Evolutionary conservation across 1,140 invertebrate species (phyloP).

Genomic region (Patella vulgata): DNA sequence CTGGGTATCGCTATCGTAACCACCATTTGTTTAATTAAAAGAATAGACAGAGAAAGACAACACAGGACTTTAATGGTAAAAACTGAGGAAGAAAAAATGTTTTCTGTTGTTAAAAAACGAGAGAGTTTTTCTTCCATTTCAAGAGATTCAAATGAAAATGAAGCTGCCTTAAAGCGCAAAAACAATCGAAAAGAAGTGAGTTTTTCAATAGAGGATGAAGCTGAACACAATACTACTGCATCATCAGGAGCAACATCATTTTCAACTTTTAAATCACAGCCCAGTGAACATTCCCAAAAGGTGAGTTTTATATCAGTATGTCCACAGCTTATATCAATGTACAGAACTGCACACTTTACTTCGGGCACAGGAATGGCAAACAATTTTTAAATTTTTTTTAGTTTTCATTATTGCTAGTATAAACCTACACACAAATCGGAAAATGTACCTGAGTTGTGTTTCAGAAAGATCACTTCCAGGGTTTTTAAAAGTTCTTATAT

Average conservation of each 20-base stretch:
- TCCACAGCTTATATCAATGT: too few species aligned
- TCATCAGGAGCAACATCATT: conserved; percentile 6
- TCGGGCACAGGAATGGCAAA: too few species aligned
- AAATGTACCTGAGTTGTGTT: too few species aligned
- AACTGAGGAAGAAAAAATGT: conserved; percentile 30
- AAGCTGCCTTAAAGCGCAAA: background rate
- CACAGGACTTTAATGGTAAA: conserved; percentile 7
- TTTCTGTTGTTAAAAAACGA: conserved; percentile 23
- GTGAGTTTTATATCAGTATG: too few species aligned
- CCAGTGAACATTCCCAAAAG: background rate
- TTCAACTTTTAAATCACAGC: background rate
- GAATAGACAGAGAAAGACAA: conserved; percentile 23
- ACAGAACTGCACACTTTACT: too few species aligned
- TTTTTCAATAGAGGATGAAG: conserved; percentile 6
- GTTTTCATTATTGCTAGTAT: too few species aligned
- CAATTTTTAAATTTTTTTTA: too few species aligned
- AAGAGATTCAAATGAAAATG: background rate
- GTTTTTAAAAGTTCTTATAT: too few species aligned
- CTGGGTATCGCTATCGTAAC: conserved; percentile 26
- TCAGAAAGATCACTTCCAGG: too few species aligned
- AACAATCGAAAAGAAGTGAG: conserved; percentile 5
- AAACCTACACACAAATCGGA: too few species aligned
- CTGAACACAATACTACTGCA: conserved; percentile 1
- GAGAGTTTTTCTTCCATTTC: conserved; percentile 18
- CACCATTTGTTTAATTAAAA: conserved; percentile 30